A percentile compares a stretch with the other conserved stretches of the same genome.
Conservation (phyloP, 1,140 invertebrate species). For the Proctacanthus coquilletti region DNA sequence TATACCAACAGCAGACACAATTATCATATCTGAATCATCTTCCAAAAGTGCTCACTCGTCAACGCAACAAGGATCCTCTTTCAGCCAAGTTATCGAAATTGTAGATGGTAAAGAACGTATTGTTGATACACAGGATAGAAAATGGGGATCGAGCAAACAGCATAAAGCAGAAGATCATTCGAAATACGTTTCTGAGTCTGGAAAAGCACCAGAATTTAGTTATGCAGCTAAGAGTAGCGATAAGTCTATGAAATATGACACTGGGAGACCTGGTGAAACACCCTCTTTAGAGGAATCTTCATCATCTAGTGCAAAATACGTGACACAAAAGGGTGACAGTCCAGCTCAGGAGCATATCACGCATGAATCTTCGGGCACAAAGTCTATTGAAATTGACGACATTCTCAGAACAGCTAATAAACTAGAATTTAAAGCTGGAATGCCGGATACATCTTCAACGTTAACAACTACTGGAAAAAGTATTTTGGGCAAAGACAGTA, state of each 20-base stretch:
- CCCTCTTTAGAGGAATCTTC: conserved; percentile 9
- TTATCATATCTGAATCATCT: background rate
- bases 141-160: conserved; percentile 34
- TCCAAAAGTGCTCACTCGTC: conserved; percentile 1
- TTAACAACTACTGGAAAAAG: too few relatives aligned
- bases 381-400: too few relatives aligned
- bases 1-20: background rate
- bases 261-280: conserved; percentile 32
- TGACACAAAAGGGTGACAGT: conserved; percentile 1
- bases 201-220: conserved; percentile 35
- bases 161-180: conserved; percentile 33
- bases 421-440: too few relatives aligned
- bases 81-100: conserved; percentile 39
- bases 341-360: background rate
- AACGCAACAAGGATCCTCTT: conserved; percentile 35
- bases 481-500: too few relatives aligned
- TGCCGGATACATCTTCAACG: too few relatives aligned
- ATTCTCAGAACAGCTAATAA: too few relatives aligned
- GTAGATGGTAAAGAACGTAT: conserved; percentile 44
- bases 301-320: background rate
- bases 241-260: conserved; percentile 36
- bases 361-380: background rate
- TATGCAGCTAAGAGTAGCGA: conserved; percentile 35
- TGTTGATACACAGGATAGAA: conserved; percentile 35
- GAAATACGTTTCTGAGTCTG: conserved; percentile 33